Evolutionary conservation across 2,113 vertebrate genomes (phyloP).

Genomic region (Lampris megalopsis): DNA sequence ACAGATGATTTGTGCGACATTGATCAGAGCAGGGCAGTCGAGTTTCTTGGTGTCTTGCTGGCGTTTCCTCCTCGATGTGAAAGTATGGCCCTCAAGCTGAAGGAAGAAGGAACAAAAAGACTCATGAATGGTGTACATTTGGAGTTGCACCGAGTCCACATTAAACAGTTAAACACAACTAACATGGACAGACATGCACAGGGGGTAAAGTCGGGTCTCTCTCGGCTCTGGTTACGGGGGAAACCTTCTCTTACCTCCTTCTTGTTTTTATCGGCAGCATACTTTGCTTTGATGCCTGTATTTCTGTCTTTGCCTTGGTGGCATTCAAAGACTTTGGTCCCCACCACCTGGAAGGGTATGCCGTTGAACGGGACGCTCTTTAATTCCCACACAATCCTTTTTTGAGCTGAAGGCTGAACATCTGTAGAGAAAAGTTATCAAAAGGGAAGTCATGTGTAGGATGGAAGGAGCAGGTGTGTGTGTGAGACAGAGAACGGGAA

Average conservation of each 20-base stretch:
- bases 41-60: background rate
- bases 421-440: too few relatives aligned
- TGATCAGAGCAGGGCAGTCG: too few relatives aligned
- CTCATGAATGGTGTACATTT: too few relatives aligned
- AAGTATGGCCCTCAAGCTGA: background rate
- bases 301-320: constrained; percentile 5
- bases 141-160: too few relatives aligned
- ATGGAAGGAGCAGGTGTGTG: too few relatives aligned
- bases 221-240: background rate
- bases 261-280: constrained; percentile 1
- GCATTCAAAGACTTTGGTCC: background rate
- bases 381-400: background rate
- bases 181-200: too few relatives aligned
- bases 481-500: too few relatives aligned
- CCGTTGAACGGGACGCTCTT: constrained; percentile 1
- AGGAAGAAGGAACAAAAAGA: too few relatives aligned
- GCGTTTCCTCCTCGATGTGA: background rate
- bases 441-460: too few relatives aligned
- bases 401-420: background rate
- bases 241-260: background rate
- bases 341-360: constrained; percentile 1
- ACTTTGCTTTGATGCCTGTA: background rate
- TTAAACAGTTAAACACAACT: too few relatives aligned
- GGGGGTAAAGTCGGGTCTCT: too few relatives aligned
- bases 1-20: too few relatives aligned